Percentiles rank a stretch among this genome's conserved stretches.
Conservation (phyloP, 2,888 invertebrate species). For the Hyppa rectilinea region DNA sequence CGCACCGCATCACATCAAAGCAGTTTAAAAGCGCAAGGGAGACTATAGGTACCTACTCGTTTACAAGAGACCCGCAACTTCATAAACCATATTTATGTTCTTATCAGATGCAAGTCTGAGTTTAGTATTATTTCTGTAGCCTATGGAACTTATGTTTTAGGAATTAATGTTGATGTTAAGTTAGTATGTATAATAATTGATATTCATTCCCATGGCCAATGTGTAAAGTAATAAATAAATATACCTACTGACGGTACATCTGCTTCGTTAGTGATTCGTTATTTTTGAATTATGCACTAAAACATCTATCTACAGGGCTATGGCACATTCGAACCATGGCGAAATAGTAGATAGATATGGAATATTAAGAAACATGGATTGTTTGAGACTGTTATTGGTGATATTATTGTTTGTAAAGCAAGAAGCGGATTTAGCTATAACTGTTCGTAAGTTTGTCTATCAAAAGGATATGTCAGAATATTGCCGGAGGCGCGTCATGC, state of each 20-base stretch:
- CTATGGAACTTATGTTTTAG: too few relatives aligned
- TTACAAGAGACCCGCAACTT: constrained; percentile 40
- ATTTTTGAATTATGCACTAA: constrained; percentile 14
- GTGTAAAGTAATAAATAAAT: background rate
- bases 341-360: background rate
- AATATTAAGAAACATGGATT: constrained; percentile 50
- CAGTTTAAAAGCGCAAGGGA: constrained; percentile 63
- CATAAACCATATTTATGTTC: constrained; percentile 38
- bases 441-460: constrained; percentile 72
- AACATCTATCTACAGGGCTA: constrained; percentile 58
- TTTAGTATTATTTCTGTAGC: background rate
- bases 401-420: constrained; percentile 41
- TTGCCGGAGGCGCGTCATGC: constrained; percentile 81
- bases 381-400: constrained; percentile 37
- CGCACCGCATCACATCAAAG: constrained; percentile 71
- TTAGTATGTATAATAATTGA: too few relatives aligned
- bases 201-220: background rate
- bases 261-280: background rate
- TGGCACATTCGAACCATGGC: constrained; percentile 2
- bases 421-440: constrained; percentile 39
- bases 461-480: constrained; percentile 84
- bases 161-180: too few relatives aligned
- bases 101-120: background rate
- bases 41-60: constrained; percentile 24
- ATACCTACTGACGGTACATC: background rate